These are phyloP conservation scores for Caenorhabditis japonica DNA, from an alignment of 2,888 invertebrate species.

Conservation along the genomic window DNA sequence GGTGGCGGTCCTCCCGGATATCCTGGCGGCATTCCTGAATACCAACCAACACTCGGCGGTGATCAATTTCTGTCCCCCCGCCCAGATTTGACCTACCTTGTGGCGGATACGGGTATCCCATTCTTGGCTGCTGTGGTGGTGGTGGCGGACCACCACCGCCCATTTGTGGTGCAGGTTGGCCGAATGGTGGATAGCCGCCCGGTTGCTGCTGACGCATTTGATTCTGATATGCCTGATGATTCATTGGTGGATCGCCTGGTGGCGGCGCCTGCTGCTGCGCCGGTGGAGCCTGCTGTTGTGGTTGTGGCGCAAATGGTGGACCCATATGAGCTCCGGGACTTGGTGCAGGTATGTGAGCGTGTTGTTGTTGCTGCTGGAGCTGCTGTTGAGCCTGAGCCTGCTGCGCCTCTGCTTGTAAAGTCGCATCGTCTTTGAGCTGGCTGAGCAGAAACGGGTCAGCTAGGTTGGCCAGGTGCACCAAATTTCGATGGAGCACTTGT, in stretches of 20 bases:
- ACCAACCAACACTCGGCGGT: background rate
- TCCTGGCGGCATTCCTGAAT: constrained; percentile 27
- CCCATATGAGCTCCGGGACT: constrained; percentile 30
- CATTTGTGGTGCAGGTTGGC: constrained; percentile 55
- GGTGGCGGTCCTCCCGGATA: constrained; percentile 35
- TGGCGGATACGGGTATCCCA: constrained; percentile 35
- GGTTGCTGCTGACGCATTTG: constrained; percentile 37
- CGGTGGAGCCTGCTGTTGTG: no score
- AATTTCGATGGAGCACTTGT: constrained; percentile 92
- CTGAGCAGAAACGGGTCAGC: constrained; percentile 82
- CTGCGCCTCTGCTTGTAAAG: background rate
- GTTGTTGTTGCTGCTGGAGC: background rate
- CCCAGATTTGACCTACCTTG: constrained; percentile 10
- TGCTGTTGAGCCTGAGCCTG: background rate
- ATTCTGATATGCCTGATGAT: constrained; percentile 38
- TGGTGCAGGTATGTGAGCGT: constrained; percentile 21
- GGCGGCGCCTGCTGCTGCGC: no score
- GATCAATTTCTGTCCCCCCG: background rate
- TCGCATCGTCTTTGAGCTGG: constrained; percentile 51
- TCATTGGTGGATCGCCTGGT: constrained; percentile 31
- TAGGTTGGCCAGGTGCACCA: constrained; percentile 93
- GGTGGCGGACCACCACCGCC: no score
- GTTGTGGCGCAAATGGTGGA: constrained; percentile 17
- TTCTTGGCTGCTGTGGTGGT: constrained; percentile 27
- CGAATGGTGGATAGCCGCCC: constrained; percentile 48